phyloP scores from a whole-genome alignment of 2,797 vertebrate species.

The Sparidentex hasta region DNA sequence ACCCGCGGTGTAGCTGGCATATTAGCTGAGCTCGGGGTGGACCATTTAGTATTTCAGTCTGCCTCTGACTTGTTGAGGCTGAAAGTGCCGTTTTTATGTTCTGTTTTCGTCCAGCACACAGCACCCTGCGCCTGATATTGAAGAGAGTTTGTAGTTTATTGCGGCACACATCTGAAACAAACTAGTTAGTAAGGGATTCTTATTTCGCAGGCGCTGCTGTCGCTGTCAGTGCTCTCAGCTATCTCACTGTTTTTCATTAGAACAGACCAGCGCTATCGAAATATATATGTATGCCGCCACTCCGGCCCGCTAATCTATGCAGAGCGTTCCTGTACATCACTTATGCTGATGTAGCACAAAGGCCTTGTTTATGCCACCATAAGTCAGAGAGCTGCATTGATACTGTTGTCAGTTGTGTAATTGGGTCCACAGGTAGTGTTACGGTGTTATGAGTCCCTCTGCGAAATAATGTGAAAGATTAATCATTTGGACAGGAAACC shows the following conservation, averaged over 20 bases:
- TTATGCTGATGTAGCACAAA: constrained; percentile 44
- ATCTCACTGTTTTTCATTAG: neutral
- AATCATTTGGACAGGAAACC: constrained; percentile 81
- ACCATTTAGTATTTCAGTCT: constrained; percentile 30
- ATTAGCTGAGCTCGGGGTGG: constrained; percentile 20
- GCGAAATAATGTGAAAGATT: constrained; percentile 78
- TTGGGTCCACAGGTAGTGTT: constrained; percentile 78
- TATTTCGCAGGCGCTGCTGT: neutral
- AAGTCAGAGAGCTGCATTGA: constrained; percentile 69
- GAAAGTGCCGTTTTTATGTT: constrained; percentile 16
- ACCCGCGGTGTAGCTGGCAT: constrained; percentile 35
- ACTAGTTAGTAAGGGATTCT: neutral
- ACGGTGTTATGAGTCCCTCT: constrained; percentile 65
- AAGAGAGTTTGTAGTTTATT: constrained; percentile 1
- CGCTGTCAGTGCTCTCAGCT: neutral
- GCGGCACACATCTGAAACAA: neutral
- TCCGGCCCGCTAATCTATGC: constrained; percentile 35
- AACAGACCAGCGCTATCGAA: neutral
- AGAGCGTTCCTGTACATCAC: constrained; percentile 49
- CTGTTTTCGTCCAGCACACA: neutral
- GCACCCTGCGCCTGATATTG: neutral
- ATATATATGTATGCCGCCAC: neutral
- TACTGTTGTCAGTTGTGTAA: constrained; percentile 79
- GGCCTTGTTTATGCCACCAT: constrained; percentile 50
- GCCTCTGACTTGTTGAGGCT: constrained; percentile 3